These are phyloP conservation scores for Heliconius nattereri DNA, from an alignment of 1,140 invertebrate genomes.

Conservation along the genomic window DNA sequence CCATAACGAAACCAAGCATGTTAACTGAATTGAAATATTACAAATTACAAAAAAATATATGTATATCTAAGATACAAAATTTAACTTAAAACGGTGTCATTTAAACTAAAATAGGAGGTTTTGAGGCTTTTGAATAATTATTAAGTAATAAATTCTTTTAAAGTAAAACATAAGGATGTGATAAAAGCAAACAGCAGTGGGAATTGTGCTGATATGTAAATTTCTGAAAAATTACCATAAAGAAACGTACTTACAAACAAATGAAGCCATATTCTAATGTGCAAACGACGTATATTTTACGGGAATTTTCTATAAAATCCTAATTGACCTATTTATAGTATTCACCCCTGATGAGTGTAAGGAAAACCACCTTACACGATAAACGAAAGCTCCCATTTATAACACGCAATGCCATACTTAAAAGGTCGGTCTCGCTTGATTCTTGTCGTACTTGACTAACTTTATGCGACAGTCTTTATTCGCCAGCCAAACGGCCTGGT, in stretches of 20 bases:
- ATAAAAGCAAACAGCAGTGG: neutral
- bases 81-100: too few species aligned
- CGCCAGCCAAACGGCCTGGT: neutral
- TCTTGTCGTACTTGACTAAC: slow-evolving; percentile 1
- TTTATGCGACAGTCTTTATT: neutral
- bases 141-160: neutral
- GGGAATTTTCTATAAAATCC: too few species aligned
- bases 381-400: neutral
- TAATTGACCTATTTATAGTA: too few species aligned
- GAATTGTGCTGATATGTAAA: neutral
- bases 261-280: too few species aligned
- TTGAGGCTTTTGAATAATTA: neutral
- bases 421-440: slow-evolving; percentile 3
- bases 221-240: neutral
- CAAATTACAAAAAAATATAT: too few species aligned
- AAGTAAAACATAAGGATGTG: neutral
- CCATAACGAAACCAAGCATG: too few species aligned
- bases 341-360: neutral
- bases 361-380: neutral
- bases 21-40: too few species aligned
- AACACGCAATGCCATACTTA: neutral
- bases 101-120: neutral
- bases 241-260: neutral
- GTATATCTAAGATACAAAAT: too few species aligned
- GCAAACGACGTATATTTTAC: too few species aligned